phyloP scores from a whole-genome alignment of 2,113 vertebrate species.

The Enhydra lutris region DNA sequence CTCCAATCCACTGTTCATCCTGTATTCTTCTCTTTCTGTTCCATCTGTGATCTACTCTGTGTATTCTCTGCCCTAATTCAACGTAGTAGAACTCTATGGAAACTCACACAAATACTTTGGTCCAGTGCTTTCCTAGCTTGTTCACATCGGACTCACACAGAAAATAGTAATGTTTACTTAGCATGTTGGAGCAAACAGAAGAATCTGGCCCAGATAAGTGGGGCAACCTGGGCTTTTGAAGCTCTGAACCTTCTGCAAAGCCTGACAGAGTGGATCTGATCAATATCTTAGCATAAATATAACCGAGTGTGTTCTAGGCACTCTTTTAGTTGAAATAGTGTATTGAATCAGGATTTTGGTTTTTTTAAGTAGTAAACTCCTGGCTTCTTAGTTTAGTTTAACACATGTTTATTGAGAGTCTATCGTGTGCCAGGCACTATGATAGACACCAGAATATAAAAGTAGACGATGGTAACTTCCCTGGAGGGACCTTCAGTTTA shows the following conservation, averaged over 20 bases:
- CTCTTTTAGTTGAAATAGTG: background rate
- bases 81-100: background rate
- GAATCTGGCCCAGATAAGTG: background rate
- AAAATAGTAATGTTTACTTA: slow-evolving; percentile 12
- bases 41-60: background rate
- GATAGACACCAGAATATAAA: background rate
- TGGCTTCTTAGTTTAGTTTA: background rate
- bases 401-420: background rate
- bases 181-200: background rate
- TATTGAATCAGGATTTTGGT: background rate
- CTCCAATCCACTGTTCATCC: background rate
- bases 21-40: background rate
- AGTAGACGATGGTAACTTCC: background rate
- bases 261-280: background rate
- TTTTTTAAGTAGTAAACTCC: background rate
- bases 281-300: background rate
- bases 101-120: background rate
- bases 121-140: background rate
- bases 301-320: background rate
- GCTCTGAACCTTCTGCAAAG: background rate
- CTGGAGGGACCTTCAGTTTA: background rate
- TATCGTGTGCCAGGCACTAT: background rate
- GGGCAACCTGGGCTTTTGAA: background rate
- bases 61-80: background rate
- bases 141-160: background rate